Percentiles rank a stretch among this genome's conserved stretches.
Evolutionary conservation across 2,797 vertebrate species (phyloP).

Genomic region (Nannoperca obscura): DNA sequence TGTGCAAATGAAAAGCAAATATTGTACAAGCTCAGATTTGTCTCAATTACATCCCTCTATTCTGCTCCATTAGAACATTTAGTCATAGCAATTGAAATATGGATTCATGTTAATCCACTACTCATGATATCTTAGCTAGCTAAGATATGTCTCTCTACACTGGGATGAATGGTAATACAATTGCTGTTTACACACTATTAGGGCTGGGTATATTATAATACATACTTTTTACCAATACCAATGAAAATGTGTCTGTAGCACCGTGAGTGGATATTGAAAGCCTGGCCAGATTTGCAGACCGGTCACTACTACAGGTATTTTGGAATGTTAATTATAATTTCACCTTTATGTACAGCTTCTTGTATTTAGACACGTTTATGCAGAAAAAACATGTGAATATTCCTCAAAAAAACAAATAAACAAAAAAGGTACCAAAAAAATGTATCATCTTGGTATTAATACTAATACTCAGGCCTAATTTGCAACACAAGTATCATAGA

Average conservation of each 20-base stretch:
- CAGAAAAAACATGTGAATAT: neutral
- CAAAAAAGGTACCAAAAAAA: conserved; percentile 1
- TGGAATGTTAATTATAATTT: neutral
- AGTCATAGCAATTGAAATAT: conserved; percentile 1
- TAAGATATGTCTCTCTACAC: neutral
- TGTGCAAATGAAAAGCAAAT: conserved; percentile 37
- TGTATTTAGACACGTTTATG: neutral
- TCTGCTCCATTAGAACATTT: conserved; percentile 9
- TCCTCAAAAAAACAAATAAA: too few species aligned
- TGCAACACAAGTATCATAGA: neutral
- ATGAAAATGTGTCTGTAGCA: neutral
- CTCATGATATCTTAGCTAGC: neutral
- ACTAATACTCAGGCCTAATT: neutral
- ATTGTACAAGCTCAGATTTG: conserved; percentile 42
- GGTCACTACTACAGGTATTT: neutral
- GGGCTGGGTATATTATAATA: neutral
- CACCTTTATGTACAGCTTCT: neutral
- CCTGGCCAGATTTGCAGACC: neutral
- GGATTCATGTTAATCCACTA: neutral
- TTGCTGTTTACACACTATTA: neutral
- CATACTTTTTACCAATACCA: neutral
- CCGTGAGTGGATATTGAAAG: neutral
- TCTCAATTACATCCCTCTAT: conserved; percentile 23
- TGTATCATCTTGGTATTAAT: neutral
- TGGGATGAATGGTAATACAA: neutral